A percentile compares a stretch with the other conserved stretches of the same genome.
Conservation (phyloP, 2,888 invertebrate genomes). For the Caenorhabditis drosophilae region DNA sequence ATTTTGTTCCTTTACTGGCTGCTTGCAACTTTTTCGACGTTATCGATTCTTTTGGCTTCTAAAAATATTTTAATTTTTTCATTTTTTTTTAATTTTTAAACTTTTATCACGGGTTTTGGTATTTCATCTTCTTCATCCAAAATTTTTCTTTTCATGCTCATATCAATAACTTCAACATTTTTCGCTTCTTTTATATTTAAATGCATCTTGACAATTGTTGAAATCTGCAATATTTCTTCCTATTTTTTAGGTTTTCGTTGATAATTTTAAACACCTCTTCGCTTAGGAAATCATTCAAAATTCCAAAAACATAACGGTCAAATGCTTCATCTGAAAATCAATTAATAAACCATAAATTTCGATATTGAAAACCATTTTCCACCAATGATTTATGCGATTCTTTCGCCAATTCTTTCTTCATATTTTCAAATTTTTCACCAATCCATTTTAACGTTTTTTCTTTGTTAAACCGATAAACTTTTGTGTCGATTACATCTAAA, state of each 20-base stretch:
- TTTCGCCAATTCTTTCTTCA: constrained; percentile 36
- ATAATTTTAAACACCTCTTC: constrained; percentile 5
- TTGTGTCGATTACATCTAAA: constrained; percentile 49
- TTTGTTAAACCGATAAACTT: constrained; percentile 48
- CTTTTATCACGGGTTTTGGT: constrained; percentile 22
- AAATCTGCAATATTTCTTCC: no score
- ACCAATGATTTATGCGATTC: constrained; percentile 45
- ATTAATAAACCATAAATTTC: neutral
- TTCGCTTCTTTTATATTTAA: constrained; percentile 40
- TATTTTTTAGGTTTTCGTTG: no score
- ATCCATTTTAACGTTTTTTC: constrained; percentile 54
- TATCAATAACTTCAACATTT: constrained; percentile 20
- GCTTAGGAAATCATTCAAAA: constrained; percentile 43
- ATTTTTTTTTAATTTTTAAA: neutral
- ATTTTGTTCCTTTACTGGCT: constrained; percentile 60
- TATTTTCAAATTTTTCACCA: constrained; percentile 30
- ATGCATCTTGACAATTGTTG: constrained; percentile 1
- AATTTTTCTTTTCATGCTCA: constrained; percentile 31
- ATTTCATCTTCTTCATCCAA: constrained; percentile 20
- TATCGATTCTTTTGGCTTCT: constrained; percentile 43
- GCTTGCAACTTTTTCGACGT: constrained; percentile 52
- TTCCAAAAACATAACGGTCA: constrained; percentile 43
- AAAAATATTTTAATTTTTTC: constrained; percentile 2
- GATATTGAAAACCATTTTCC: constrained; percentile 20
- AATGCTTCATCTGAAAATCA: constrained; percentile 37